A percentile compares a stretch with the other conserved stretches of the same genome.
Evolutionary conservation across 2,113 vertebrate genomes (phyloP).

Genomic region (Herpetotheres cachinnans): DNA sequence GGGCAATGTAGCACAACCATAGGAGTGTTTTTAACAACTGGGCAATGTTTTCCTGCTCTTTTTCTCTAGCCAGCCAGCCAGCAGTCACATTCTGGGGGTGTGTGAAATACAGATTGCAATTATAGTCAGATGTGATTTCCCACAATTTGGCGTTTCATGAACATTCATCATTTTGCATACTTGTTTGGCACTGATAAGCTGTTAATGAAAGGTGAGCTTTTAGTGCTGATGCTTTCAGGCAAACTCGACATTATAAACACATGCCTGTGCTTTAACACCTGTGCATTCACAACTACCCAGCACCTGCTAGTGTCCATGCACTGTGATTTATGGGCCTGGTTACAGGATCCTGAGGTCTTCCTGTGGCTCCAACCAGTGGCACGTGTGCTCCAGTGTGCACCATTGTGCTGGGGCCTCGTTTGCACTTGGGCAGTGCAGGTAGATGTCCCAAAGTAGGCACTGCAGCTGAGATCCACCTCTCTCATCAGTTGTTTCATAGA

Average conservation of each 20-base stretch:
- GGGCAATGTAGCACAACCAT: background rate
- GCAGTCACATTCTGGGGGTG: background rate
- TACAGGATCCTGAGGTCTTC: background rate
- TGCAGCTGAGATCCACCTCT: background rate
- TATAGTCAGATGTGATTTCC: background rate
- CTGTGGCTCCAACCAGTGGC: background rate
- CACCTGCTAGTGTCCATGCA: background rate
- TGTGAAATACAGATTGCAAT: background rate
- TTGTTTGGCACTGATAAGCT: background rate
- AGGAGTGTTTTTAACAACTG: background rate
- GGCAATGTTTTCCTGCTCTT: background rate
- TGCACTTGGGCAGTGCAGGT: background rate
- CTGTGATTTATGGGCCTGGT: background rate
- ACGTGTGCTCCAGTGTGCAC: rapidly evolving
- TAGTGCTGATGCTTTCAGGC: background rate
- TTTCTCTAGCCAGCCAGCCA: background rate
- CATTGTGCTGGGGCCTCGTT: rapidly evolving
- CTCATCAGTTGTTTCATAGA: too few species aligned
- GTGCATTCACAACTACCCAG: background rate
- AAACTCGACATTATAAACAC: background rate
- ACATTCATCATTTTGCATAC: background rate
- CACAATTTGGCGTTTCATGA: background rate
- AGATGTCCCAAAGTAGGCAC: too few species aligned
- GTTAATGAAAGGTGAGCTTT: background rate
- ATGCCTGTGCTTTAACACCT: background rate